A percentile compares a stretch with the other conserved stretches of the same genome.
These are phyloP conservation scores for Drosophila neocordata DNA, from an alignment of 1,140 invertebrate genomes.

Conservation along the genomic window DNA sequence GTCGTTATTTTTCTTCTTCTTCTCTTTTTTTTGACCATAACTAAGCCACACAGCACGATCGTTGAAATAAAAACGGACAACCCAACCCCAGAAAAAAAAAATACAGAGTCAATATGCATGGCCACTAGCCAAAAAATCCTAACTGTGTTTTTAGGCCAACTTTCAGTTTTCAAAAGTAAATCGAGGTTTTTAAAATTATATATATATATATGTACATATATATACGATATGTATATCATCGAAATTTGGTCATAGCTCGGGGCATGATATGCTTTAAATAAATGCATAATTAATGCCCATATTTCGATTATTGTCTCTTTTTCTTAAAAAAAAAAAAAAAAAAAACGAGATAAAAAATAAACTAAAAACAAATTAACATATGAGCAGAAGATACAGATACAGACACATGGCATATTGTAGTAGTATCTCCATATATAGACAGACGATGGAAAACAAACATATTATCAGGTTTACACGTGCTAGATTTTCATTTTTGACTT, in stretches of 20 bases:
- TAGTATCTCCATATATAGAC: background rate
- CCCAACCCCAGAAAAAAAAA: slow-evolving; percentile 21
- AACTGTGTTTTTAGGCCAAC: slow-evolving; percentile 77
- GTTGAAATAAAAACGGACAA: background rate
- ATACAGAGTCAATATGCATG: slow-evolving; percentile 25
- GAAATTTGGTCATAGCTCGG: slow-evolving; percentile 59
- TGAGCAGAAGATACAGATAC: slow-evolving; percentile 55
- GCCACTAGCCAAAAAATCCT: slow-evolving; percentile 34
- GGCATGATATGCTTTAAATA: slow-evolving; percentile 60
- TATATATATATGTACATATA: slow-evolving; percentile 10
- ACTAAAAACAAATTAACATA: slow-evolving; percentile 27
- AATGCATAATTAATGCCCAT: slow-evolving; percentile 75
- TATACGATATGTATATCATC: background rate
- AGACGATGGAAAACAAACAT: slow-evolving; percentile 19
- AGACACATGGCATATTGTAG: slow-evolving; percentile 26
- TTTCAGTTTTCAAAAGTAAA: slow-evolving; percentile 71
- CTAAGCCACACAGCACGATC: slow-evolving; percentile 35
- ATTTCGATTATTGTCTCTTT: slow-evolving; percentile 12
- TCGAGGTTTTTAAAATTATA: slow-evolving; percentile 59
- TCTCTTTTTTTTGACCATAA: background rate
- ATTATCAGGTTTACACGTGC: slow-evolving; percentile 46
- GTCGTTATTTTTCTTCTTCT: background rate
- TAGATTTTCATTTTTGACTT: slow-evolving; percentile 11
- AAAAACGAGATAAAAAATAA: too few relatives aligned
- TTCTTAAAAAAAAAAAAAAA: background rate